A percentile compares a stretch with the other conserved stretches of the same genome.
These are phyloP conservation scores for Anguilla anguilla DNA, from an alignment of 2,797 vertebrate species.

Conservation along the genomic window DNA sequence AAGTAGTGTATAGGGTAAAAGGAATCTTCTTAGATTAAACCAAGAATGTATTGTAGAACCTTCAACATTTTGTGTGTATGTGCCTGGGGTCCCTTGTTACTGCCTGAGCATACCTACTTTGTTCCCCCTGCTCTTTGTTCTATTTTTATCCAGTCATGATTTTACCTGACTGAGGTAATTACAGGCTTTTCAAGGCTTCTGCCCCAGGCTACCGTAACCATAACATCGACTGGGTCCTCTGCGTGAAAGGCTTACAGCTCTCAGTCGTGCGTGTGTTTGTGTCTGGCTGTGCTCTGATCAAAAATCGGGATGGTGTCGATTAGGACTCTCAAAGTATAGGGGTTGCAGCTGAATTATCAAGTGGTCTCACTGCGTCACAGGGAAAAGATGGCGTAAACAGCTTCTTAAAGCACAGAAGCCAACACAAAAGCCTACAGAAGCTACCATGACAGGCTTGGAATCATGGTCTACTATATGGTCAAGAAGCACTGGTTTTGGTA, in stretches of 20 bases:
- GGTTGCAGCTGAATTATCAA: not conserved
- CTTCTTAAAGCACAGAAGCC: not conserved
- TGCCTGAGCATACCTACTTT: slow-evolving; percentile 31
- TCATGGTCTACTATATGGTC: not conserved
- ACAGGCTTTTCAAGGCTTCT: slow-evolving; percentile 59
- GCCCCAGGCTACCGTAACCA: slow-evolving; percentile 49
- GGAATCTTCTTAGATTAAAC: not conserved
- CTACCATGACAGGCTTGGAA: not conserved
- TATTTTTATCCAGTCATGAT: slow-evolving; percentile 63
- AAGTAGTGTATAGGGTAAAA: not conserved
- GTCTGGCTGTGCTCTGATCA: slow-evolving; percentile 42
- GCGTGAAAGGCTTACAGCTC: slow-evolving; percentile 29
- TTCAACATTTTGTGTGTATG: not conserved
- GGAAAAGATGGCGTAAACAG: not conserved
- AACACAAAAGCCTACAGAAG: not conserved
- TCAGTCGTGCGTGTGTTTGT: slow-evolving; percentile 41
- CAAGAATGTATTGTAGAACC: not conserved
- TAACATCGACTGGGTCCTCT: slow-evolving; percentile 20
- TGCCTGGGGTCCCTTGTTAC: slow-evolving; percentile 8
- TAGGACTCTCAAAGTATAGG: not conserved
- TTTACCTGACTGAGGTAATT: slow-evolving; percentile 61
- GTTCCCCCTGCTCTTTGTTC: slow-evolving; percentile 43
- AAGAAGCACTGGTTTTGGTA: not conserved
- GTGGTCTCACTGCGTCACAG: not conserved
- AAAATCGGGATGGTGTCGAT: slow-evolving; percentile 29